Evolutionary conservation across 2,888 invertebrate species (phyloP).

Genomic region (Acanthopleura granulata): DNA sequence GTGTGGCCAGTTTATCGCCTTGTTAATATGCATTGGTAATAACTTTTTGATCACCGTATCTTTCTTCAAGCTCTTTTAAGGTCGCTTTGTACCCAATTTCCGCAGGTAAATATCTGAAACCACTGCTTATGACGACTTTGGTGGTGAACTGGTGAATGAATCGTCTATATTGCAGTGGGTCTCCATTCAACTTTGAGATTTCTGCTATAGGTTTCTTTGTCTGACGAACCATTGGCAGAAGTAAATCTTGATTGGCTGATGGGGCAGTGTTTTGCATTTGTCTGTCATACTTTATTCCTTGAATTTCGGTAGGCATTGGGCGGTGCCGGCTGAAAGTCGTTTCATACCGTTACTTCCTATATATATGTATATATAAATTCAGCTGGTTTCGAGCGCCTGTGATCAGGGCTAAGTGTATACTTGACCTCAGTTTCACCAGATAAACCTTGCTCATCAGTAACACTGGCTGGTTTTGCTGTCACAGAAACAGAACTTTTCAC

Average conservation of each 20-base stretch:
- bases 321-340: too few relatives aligned
- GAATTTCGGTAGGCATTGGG: neutral
- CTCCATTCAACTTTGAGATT: slow-evolving; percentile 17
- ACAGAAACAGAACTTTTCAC: too few relatives aligned
- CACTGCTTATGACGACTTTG: slow-evolving; percentile 19
- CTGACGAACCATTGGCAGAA: neutral
- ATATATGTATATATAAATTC: too few relatives aligned
- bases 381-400: too few relatives aligned
- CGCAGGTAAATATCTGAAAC: slow-evolving; percentile 23
- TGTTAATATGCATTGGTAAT: slow-evolving; percentile 28
- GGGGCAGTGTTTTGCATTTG: neutral
- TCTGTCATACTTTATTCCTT: neutral
- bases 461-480: too few relatives aligned
- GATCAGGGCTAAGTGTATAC: too few relatives aligned
- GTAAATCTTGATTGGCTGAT: neutral
- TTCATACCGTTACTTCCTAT: too few relatives aligned
- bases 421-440: too few relatives aligned
- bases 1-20: slow-evolving; percentile 24
- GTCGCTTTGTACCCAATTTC: slow-evolving; percentile 23
- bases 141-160: slow-evolving; percentile 23
- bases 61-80: slow-evolving; percentile 21
- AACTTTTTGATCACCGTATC: slow-evolving; percentile 22
- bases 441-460: too few relatives aligned
- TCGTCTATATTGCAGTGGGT: neutral
- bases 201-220: slow-evolving; percentile 18